A percentile compares a stretch with the other conserved stretches of the same genome.
Conservation (phyloP, 2,113 vertebrate genomes). For the Leptosomus discolor region DNA sequence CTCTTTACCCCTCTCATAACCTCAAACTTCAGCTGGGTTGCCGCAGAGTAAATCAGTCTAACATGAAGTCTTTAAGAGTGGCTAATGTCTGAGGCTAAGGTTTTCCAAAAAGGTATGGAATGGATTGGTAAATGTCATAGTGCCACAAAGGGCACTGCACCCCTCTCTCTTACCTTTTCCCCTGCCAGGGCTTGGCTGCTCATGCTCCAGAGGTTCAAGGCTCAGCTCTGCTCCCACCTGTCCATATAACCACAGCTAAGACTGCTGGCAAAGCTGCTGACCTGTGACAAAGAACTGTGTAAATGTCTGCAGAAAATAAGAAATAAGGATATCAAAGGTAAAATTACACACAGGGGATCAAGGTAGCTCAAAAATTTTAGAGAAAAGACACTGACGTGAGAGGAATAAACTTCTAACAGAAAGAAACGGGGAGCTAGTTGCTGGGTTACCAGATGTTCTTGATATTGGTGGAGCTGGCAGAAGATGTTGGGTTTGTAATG, state of each 20-base stretch:
- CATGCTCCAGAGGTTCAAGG: not conserved
- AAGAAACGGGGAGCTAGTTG: not conserved
- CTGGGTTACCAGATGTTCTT: rapidly evolving
- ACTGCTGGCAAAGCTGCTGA: not conserved
- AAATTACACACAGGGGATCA: not conserved
- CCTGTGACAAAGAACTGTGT: not conserved
- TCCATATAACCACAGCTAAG: not conserved
- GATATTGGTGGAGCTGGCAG: not conserved
- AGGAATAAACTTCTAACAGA: not conserved
- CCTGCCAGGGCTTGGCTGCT: not conserved
- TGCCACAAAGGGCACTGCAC: not conserved
- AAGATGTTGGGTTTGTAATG: not conserved
- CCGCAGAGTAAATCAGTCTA: not conserved
- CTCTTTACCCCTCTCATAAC: not conserved
- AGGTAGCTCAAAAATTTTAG: not conserved
- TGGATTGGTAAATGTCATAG: not conserved
- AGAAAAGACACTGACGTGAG: not conserved
- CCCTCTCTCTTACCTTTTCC: not conserved
- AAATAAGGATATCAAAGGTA: not conserved
- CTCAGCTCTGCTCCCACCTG: not conserved
- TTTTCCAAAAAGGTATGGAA: not conserved
- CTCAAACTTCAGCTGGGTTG: not conserved
- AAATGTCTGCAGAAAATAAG: not conserved
- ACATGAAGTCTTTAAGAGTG: not conserved
- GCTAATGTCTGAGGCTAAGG: not conserved